Base-by-base conservation (phyloP, 2,888 invertebrate genomes). In the Mimumesa dahlbomi region DNA sequence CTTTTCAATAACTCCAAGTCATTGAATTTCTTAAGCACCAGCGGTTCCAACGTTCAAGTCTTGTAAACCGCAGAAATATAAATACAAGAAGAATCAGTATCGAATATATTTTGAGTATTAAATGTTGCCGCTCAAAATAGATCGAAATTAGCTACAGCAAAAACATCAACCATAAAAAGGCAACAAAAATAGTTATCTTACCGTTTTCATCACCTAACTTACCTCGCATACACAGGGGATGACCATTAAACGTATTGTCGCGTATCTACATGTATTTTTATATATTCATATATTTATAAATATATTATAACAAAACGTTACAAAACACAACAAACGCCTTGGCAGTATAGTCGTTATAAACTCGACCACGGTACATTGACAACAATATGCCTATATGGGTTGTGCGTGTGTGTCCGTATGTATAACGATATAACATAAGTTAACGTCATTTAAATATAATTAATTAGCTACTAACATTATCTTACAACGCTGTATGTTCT, bases 271-370 rank as follows among this genome's bases (percentile, higher is more conserved):
- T 42, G 53, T 50, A 65, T 31, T 21, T 52, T 36, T 48, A 65
- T 64, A 64, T 53, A 59, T 62, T 9, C 78, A 84, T 85, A 86
- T 84, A 85, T 86, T 84, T 88, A 85, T 85, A 85, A 88, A 89
- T 87, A 88, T 85, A 87, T 80, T 86, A 85, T 87, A 88, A 88
- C 88, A 85, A 80, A 89, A 88, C 84, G 85, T 85, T 88, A 88
- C 84, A 88, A 86, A 89, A 77, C 87, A 88, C 87, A 88, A 88
- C 88, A 88, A 88, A 86, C 87, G 83, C 84, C 83, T 84, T 79
- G 77, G 80, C 81, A 82, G 81, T 82, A 70, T 79, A 79, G 57
- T 29, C 57, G 42, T 25, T 36, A 46, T 54, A 45, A 29, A 59
- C 3, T 52, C 19, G 42, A 59, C 50, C 46, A 56, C 45, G 16